Evolutionary conservation across 2,888 invertebrate species (phyloP), one percentile per base, ranked within the genome.

Genomic region (Euclidia mi): DNA sequence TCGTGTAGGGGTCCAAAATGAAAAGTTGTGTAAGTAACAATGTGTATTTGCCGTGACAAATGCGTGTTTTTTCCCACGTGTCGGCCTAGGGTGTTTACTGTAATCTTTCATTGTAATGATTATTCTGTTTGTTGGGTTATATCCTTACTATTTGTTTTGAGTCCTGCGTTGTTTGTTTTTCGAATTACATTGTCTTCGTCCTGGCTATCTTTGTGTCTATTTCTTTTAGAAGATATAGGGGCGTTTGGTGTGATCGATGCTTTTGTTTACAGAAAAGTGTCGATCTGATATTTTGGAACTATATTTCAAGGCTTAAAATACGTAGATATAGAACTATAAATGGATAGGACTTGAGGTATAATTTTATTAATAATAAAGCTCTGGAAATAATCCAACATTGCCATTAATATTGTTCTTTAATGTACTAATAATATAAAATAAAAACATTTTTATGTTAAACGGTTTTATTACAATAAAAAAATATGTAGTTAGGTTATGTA

Each of bases 61-160:
- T 84, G 81, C 76, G 58, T 76, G 74, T 85, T 84, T 91, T 91
- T 73, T 74, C 90, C 85, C 90, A 91, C 88, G 90, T n/a, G n/a
- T 79, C 67, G 66, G 58, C 51, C 61, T 63, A 72, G 79, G 81
- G 80, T 79, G 74, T 79, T 79, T 77, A 79, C 65, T 68, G 71
- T 82, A 70, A 81, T 81, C 56, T 61, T 56, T 73, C 49, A 65
- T 65, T 69, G 64, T 64, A 66, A 62, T 65, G 56, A 56, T 61
- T 62, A 64, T 17, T 52, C 31, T 53, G 59, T 78, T 71, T 69
- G 52, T 55, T 47, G 52, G 55, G 49, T 47, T 51, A 57, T 48
- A 45, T 55, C 46, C 38, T 49, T 44, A 52, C 29, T 31, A 40
- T 38, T 47, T 34, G 37, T 47, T 4, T 20, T 11, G 9, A 10